phyloP scores from a whole-genome alignment of 2,797 vertebrate genomes.

The Eulemur albifrons region DNA sequence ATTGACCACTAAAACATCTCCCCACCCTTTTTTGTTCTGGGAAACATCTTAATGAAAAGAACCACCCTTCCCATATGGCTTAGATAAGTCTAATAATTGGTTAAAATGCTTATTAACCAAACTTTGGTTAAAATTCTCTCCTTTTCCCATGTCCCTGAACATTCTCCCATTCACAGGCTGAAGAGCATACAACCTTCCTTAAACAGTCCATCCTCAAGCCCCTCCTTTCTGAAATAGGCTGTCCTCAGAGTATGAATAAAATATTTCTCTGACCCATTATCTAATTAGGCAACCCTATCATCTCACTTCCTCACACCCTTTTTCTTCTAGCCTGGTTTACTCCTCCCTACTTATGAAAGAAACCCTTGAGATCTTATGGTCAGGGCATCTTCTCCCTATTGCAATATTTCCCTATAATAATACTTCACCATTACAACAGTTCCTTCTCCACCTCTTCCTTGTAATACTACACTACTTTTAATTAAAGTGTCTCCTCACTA shows the following conservation, averaged over 20 bases:
- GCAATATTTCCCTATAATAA: background rate
- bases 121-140: background rate
- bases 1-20: background rate
- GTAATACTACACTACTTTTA: background rate
- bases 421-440: fast-evolving
- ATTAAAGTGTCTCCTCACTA: background rate
- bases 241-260: background rate
- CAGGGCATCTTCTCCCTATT: background rate
- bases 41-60: background rate
- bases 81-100: background rate
- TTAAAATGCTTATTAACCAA: background rate
- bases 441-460: background rate
- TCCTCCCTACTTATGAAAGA: background rate
- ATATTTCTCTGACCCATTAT: background rate
- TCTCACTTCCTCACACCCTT: background rate
- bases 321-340: background rate
- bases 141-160: background rate
- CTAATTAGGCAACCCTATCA: background rate
- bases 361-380: background rate
- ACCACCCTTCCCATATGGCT: background rate
- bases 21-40: background rate
- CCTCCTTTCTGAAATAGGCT: background rate
- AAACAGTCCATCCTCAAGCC: background rate
- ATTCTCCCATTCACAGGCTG: background rate
- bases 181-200: background rate